phyloP scores from a whole-genome alignment of 2,113 vertebrate genomes.

The Gasterosteus aculeatus region DNA sequence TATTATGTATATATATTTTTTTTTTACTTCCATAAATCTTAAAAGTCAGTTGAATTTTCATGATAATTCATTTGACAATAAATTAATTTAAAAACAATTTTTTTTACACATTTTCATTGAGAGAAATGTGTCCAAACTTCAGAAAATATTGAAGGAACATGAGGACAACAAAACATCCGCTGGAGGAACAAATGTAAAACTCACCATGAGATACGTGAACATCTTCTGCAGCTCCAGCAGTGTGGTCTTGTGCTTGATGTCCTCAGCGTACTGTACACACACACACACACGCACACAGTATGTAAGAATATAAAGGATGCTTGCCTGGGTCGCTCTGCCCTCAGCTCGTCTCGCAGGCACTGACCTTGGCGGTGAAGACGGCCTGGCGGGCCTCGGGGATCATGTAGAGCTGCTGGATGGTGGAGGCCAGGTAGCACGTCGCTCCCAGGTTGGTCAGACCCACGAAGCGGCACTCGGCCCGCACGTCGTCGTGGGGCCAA shows the following conservation, averaged over 20 bases:
- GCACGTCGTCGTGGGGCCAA: conserved; percentile 98
- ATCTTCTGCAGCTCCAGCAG: conserved; percentile 98
- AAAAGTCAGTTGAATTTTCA: no score
- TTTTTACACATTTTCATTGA: no score
- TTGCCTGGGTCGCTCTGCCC: background rate
- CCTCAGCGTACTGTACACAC: conserved; percentile 90
- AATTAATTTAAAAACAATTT: no score
- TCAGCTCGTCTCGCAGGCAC: background rate
- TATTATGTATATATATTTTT: no score
- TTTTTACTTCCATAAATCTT: no score
- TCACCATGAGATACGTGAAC: conserved; percentile 99
- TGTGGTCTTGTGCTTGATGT: conserved; percentile 99
- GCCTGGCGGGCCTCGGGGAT: conserved; percentile 97
- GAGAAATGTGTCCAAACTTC: no score
- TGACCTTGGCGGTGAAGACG: conserved; percentile 97
- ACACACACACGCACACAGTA: conserved; percentile 2
- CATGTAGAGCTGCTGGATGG: conserved; percentile 99
- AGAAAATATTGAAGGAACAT: no score
- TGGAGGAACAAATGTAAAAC: background rate
- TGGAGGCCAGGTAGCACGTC: conserved; percentile 97
- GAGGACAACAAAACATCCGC: background rate
- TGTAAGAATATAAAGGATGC: no score
- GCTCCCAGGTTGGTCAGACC: conserved; percentile 97
- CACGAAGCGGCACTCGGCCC: conserved; percentile 96
- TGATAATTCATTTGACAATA: no score